Conservation (phyloP, 2,797 vertebrate genomes). For the Pangasius larnaudii region DNA sequence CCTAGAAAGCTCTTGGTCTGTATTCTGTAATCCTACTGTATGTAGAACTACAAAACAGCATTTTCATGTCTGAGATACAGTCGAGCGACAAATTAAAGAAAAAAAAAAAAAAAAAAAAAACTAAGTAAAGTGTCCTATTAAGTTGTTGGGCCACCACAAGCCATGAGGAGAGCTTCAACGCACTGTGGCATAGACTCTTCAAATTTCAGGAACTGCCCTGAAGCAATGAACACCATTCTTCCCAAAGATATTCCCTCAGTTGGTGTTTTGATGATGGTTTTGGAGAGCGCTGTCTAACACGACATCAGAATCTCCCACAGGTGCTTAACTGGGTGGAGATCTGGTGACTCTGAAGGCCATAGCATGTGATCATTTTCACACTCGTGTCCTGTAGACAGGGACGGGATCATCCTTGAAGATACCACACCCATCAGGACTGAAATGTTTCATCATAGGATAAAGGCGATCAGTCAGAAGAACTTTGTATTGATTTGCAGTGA, state of each 20-base stretch:
- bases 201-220: background rate
- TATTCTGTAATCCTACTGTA: background rate
- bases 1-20: background rate
- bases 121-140: background rate
- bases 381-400: background rate
- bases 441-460: background rate
- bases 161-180: background rate
- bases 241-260: background rate
- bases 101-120: background rate
- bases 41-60: background rate
- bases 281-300: background rate
- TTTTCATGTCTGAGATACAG: background rate
- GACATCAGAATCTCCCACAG: background rate
- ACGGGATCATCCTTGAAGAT: background rate
- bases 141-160: background rate
- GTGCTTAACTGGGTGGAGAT: background rate
- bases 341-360: background rate
- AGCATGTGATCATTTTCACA: background rate
- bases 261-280: background rate
- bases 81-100: background rate
- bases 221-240: background rate
- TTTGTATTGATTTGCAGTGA: background rate
- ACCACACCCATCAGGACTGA: background rate
- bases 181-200: background rate
- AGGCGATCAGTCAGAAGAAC: background rate